Evolutionary conservation across 1,140 invertebrate genomes (phyloP).

Genomic region (Colletes gigas): DNA sequence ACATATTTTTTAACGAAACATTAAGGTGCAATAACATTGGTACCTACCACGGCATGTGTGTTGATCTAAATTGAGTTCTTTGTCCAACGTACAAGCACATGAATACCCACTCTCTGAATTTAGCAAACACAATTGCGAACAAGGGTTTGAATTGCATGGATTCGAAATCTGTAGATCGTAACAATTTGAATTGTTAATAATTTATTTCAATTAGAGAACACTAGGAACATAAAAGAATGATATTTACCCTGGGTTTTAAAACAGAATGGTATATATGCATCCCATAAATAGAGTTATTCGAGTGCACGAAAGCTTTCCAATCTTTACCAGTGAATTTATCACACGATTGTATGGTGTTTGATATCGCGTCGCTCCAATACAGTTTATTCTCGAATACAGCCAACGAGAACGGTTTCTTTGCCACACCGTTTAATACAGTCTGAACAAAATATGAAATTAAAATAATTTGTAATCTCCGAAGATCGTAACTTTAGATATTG

Average conservation of each 20-base stretch:
- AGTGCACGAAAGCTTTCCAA: constrained; percentile 80
- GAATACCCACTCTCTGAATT: constrained; percentile 82
- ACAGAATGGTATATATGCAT: constrained; percentile 87
- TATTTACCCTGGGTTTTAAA: constrained; percentile 77
- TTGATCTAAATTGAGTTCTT: constrained; percentile 81
- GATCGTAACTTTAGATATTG: background rate
- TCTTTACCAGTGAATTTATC: constrained; percentile 87
- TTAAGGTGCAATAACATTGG: background rate
- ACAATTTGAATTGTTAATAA: background rate
- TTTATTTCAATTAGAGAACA: background rate
- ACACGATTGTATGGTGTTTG: constrained; percentile 84
- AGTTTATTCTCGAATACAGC: constrained; percentile 93
- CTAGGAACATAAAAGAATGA: background rate
- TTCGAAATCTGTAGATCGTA: constrained; percentile 79
- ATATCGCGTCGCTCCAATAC: constrained; percentile 92
- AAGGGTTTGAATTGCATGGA: constrained; percentile 86
- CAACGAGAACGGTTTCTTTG: constrained; percentile 90
- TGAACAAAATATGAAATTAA: constrained; percentile 53
- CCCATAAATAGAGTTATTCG: constrained; percentile 82
- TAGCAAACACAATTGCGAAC: constrained; percentile 91
- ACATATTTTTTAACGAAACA: too few relatives aligned
- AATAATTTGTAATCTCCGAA: background rate
- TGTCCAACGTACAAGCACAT: constrained; percentile 91
- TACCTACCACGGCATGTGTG: constrained; percentile 80
- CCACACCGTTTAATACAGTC: constrained; percentile 81